Evolutionary conservation across 2,888 invertebrate species (phyloP).

Genomic region (Labia minor): DNA sequence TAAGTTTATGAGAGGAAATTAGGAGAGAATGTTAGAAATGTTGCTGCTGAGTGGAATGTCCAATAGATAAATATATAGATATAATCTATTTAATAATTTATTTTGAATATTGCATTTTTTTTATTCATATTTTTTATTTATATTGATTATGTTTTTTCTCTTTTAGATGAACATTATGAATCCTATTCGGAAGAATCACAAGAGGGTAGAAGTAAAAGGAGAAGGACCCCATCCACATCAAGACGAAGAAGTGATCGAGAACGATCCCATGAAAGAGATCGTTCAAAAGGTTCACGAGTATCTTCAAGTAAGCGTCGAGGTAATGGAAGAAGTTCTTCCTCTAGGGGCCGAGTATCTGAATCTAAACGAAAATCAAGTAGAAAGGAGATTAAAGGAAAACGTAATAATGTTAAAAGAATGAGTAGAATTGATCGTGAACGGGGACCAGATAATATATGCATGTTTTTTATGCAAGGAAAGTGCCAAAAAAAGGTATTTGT

Average conservation of each 20-base stretch:
- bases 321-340: neutral
- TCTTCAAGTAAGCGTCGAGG: neutral
- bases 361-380: neutral
- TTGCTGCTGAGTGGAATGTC: no score
- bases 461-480: conserved; percentile 80
- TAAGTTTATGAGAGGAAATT: no score
- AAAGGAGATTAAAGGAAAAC: neutral
- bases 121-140: no score
- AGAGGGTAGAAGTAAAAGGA: neutral
- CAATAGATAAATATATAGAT: no score
- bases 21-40: no score
- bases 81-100: no score
- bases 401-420: conserved; percentile 18
- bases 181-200: neutral
- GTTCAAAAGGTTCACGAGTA: neutral
- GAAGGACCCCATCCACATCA: neutral
- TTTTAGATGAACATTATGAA: neutral
- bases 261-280: neutral
- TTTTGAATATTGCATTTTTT: no score
- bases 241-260: neutral
- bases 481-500: conserved; percentile 50
- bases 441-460: conserved; percentile 62
- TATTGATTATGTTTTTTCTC: no score
- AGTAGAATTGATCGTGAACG: conserved; percentile 35
- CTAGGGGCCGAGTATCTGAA: neutral